A percentile compares a stretch with the other conserved stretches of the same genome.
phyloP scores from a whole-genome alignment of 2,888 invertebrate species.

The Agrilus cyanescens region DNA sequence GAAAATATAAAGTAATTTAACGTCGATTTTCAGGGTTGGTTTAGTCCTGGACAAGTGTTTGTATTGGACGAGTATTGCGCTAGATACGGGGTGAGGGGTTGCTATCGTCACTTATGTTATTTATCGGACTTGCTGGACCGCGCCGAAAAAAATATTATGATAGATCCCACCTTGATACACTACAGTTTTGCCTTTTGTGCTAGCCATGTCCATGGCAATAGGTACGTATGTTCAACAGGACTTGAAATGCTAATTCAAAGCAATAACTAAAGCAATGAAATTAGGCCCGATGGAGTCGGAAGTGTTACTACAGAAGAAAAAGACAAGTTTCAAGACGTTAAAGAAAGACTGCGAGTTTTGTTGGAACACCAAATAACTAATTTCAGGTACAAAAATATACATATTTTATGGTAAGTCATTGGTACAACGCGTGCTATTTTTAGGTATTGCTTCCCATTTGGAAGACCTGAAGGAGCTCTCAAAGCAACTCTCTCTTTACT shows the following conservation, averaged over 20 bases:
- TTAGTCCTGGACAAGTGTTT: slow-evolving; percentile 98
- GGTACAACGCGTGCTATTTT: slow-evolving; percentile 9
- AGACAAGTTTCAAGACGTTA: slow-evolving; percentile 95
- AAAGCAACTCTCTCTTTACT: slow-evolving; percentile 93
- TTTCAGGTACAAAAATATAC: slow-evolving; percentile 56
- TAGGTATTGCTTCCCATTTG: slow-evolving; percentile 96
- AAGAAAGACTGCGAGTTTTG: slow-evolving; percentile 82
- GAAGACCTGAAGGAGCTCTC: slow-evolving; percentile 93
- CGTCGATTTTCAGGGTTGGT: slow-evolving; percentile 75
- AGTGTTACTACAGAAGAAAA: slow-evolving; percentile 97
- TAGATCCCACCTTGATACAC: slow-evolving; percentile 97
- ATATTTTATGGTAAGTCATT: too few species aligned
- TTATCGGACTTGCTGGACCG: slow-evolving; percentile 89
- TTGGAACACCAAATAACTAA: slow-evolving; percentile 98
- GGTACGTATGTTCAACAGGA: slow-evolving; percentile 47
- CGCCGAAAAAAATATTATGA: slow-evolving; percentile 84
- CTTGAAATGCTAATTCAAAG: slow-evolving; percentile 32
- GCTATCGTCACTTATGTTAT: slow-evolving; percentile 93
- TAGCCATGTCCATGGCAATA: slow-evolving; percentile 97
- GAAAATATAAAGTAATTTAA: background rate
- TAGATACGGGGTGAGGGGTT: slow-evolving; percentile 92
- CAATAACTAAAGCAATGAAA: slow-evolving; percentile 35
- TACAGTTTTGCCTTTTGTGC: slow-evolving; percentile 99
- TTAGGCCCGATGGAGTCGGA: slow-evolving; percentile 95
- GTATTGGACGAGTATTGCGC: slow-evolving; percentile 98